Base-by-base conservation (phyloP, 2,888 invertebrate species). In the Agonopterix arenella region DNA sequence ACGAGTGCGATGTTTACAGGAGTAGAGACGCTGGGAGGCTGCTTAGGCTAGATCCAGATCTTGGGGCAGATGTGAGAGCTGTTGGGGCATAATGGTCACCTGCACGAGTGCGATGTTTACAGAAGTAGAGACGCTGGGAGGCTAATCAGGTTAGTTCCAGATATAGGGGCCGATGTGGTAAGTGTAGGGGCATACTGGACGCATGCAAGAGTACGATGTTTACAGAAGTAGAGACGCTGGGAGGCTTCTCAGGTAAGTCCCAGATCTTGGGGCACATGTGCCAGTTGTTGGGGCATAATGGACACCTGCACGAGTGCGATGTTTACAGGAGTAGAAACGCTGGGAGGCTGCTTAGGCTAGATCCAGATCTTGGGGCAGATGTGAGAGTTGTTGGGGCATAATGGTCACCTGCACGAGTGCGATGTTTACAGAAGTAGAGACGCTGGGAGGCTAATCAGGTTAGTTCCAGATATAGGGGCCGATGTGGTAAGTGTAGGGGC, bases 401-500 rank as follows among this genome's bases (percentile, higher is more conserved):
- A 77, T 0, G 94, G 93, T 0, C 94, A 95, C 9, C 81, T 97
- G 47, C 93, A 97, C 67, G 93, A 16, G 40, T 97, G 97, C 65
- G 96, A 96, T 72, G 90, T 97, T 36, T 95, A 96, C 70, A 82
- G 94, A 65, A 95, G 95, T 38, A 88, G 93, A 54, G 94, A 94
- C 58, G 96, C 96, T 5, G 97, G 97, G 3, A 84, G 94, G 52
- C 75, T 94, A 44, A 78, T 96, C 46, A 91, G 92, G 96, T 96
- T 75, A 97, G 84, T 97, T 97, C 84, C 97, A 97, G 86, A 91
- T 97, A 47, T 95, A 93, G 70, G 93, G 95, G 61, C 92, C 94
- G 41, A 83, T 97, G 51, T 97, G 97, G 68, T 73, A 86, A 1
- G 94, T 92, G 2, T 90, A 95, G 0, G 94, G 94, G 0, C 93